Evolutionary conservation across 2,113 vertebrate genomes (phyloP).

Genomic region (Gallinago media): DNA sequence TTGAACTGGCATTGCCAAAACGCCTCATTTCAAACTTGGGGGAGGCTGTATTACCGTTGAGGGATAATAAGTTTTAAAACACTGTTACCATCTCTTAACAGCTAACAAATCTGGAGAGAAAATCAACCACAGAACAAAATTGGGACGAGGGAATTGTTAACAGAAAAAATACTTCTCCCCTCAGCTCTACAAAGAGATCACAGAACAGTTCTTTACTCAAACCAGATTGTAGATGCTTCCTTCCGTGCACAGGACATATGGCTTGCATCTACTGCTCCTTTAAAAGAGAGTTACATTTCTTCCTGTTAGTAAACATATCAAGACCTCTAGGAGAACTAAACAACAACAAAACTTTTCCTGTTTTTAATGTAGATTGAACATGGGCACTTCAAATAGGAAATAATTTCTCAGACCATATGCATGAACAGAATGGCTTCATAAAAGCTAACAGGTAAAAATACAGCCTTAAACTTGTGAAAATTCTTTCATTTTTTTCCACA

Average conservation of each 20-base stretch:
- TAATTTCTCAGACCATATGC: neutral
- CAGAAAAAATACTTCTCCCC: slow-evolving; percentile 46
- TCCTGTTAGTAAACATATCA: slow-evolving; percentile 65
- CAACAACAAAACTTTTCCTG: slow-evolving; percentile 20
- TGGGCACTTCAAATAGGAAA: neutral
- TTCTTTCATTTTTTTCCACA: neutral
- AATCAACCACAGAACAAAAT: slow-evolving; percentile 56
- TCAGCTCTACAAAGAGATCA: slow-evolving; percentile 70
- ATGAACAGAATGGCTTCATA: neutral
- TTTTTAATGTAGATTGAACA: neutral
- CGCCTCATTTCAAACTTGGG: slow-evolving; percentile 31
- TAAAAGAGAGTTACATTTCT: slow-evolving; percentile 56
- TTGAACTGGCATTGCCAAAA: slow-evolving; percentile 41
- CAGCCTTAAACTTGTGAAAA: neutral
- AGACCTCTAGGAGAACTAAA: slow-evolving; percentile 9
- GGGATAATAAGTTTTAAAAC: slow-evolving; percentile 59
- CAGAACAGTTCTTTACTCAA: slow-evolving; percentile 61
- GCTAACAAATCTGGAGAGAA: slow-evolving; percentile 56
- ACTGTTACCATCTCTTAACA: slow-evolving; percentile 58
- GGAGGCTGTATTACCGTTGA: slow-evolving; percentile 26
- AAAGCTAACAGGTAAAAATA: slow-evolving; percentile 4
- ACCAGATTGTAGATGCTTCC: slow-evolving; percentile 62
- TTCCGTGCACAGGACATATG: slow-evolving; percentile 40
- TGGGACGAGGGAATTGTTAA: slow-evolving; percentile 61
- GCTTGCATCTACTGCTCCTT: slow-evolving; percentile 53